A percentile compares a stretch with the other conserved stretches of the same genome.
phyloP scores from a whole-genome alignment of 2,888 invertebrate species.

The Epistrophe grossulariae region DNA sequence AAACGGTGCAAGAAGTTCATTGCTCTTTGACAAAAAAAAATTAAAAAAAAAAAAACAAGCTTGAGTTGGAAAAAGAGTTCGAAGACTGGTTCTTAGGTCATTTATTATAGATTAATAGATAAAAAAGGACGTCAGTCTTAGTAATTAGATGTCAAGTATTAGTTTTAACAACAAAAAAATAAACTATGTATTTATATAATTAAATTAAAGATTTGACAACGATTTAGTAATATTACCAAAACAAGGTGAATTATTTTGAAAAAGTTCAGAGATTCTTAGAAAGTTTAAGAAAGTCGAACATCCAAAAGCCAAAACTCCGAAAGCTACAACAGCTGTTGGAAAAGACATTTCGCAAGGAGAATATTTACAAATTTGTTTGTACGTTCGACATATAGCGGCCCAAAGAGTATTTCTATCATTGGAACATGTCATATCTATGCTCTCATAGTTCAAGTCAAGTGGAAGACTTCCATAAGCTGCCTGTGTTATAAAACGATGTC shows the following conservation, averaged over 20 bases:
- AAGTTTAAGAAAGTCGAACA: constrained; percentile 90
- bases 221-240: constrained; percentile 86
- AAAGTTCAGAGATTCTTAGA: constrained; percentile 87
- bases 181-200: neutral
- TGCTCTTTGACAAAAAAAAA: neutral
- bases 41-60: constrained; percentile 4
- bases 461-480: constrained; percentile 82
- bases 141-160: constrained; percentile 18
- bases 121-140: constrained; percentile 46
- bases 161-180: constrained; percentile 25
- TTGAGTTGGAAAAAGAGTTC: constrained; percentile 12
- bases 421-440: constrained; percentile 78
- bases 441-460: constrained; percentile 81
- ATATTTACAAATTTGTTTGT: constrained; percentile 79
- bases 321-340: constrained; percentile 86
- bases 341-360: constrained; percentile 84
- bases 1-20: constrained; percentile 35
- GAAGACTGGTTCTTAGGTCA: constrained; percentile 33
- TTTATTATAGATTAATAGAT: constrained; percentile 35
- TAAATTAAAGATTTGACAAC: constrained; percentile 52
- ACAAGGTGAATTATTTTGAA: constrained; percentile 90
- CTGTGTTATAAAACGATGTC: constrained; percentile 81
- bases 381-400: neutral
- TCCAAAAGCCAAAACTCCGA: constrained; percentile 88
- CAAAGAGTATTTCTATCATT: constrained; percentile 51